Conservation (phyloP, 2,797 vertebrate species). For the Adelosebastes latens region DNA sequence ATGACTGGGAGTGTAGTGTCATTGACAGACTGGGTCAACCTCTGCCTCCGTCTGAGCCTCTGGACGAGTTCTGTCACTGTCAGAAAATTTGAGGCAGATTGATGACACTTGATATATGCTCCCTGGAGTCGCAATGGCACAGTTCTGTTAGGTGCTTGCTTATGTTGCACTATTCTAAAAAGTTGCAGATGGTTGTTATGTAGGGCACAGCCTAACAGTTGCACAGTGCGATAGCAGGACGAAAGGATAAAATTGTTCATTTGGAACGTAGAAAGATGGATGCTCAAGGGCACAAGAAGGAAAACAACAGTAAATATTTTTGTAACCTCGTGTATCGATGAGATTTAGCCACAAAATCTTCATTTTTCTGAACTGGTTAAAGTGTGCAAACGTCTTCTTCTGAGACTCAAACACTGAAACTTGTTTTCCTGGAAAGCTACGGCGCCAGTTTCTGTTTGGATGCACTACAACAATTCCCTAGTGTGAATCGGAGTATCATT, state of each 20-base stretch:
- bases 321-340: not conserved
- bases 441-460: slow-evolving; percentile 11
- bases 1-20: slow-evolving; percentile 30
- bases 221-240: slow-evolving; percentile 20
- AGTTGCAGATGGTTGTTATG: slow-evolving; percentile 58
- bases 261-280: not conserved
- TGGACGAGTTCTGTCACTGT: slow-evolving; percentile 47
- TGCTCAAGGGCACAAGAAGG: not conserved
- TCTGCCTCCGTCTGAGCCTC: slow-evolving; percentile 27
- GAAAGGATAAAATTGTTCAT: slow-evolving; percentile 10
- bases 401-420: not conserved
- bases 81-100: slow-evolving; percentile 41
- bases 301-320: not conserved
- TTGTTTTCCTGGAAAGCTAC: not conserved
- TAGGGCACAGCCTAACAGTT: slow-evolving; percentile 38
- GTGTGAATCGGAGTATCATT: not conserved
- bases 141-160: slow-evolving; percentile 48
- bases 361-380: not conserved
- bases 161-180: slow-evolving; percentile 56
- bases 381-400: not conserved
- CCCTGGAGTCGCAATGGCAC: slow-evolving; percentile 41
- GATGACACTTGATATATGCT: slow-evolving; percentile 48
- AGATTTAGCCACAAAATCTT: not conserved
- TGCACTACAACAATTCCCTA: not conserved
- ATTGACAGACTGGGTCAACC: slow-evolving; percentile 40